phyloP scores from a whole-genome alignment of 2,113 vertebrate genomes.

The human (Homo sapiens) region DNA sequence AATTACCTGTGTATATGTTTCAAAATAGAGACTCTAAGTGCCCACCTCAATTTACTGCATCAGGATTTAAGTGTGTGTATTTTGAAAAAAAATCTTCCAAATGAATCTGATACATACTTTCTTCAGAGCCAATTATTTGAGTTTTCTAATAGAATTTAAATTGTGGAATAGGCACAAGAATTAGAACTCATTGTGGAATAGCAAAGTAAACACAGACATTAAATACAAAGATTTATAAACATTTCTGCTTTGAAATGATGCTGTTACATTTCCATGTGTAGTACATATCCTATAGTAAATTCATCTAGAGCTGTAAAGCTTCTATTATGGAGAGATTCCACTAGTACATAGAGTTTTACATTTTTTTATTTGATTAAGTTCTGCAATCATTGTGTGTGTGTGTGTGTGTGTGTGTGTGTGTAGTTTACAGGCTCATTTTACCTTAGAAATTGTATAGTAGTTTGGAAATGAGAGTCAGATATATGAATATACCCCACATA shows the following conservation, averaged over 20 bases:
- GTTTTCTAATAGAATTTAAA: neutral
- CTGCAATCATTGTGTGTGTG: neutral
- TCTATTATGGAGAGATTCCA: neutral
- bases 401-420: no score
- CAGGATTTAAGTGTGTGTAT: neutral
- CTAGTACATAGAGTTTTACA: slow-evolving; percentile 1
- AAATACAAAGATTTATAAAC: neutral
- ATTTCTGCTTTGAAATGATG: neutral
- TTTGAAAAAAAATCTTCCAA: neutral
- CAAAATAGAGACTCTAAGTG: neutral
- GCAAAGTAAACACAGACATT: slow-evolving; percentile 9
- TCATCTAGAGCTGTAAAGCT: slow-evolving; percentile 28
- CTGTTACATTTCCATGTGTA: neutral
- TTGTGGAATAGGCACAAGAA: neutral
- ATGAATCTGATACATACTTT: neutral
- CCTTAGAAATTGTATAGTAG: neutral
- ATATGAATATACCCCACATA: slow-evolving; percentile 66
- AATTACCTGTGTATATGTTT: neutral
- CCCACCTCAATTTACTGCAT: neutral
- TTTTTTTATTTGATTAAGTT: slow-evolving; percentile 25
- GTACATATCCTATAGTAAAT: neutral
- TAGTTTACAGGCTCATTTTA: slow-evolving; percentile 10
- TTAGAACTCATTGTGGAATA: neutral
- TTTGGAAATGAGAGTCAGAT: slow-evolving; percentile 22
- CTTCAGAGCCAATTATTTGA: neutral